Conservation (phyloP, 2,888 invertebrate species). For the Eupithecia pulchellata region DNA sequence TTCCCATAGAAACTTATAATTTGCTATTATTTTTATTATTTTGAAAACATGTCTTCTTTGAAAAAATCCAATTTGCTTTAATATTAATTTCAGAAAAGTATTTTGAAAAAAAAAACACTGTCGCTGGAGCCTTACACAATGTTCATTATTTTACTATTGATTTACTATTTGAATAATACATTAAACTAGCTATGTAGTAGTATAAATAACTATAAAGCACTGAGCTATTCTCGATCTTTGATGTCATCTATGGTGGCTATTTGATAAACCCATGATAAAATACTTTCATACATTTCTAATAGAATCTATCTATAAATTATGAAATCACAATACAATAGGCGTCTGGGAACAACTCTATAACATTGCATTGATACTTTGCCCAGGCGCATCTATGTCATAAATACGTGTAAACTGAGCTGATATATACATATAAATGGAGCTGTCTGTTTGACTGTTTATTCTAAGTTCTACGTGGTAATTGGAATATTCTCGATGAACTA, state of each 20-base stretch:
- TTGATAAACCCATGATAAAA: slow-evolving; percentile 27
- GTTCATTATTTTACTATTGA: too few species aligned
- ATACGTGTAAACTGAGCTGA: slow-evolving; percentile 61
- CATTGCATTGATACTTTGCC: slow-evolving; percentile 64
- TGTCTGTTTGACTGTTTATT: neutral
- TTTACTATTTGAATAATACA: too few species aligned
- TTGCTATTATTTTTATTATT: too few species aligned
- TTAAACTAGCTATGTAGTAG: neutral
- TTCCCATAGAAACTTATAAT: too few species aligned
- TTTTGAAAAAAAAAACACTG: too few species aligned
- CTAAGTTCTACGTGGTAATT: neutral
- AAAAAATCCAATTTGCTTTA: too few species aligned
- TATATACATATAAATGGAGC: neutral
- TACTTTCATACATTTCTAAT: slow-evolving; percentile 33
- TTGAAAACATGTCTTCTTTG: too few species aligned
- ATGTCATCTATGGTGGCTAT: slow-evolving; percentile 12
- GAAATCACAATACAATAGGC: slow-evolving; percentile 74
- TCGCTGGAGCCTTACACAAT: too few species aligned
- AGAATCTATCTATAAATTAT: slow-evolving; percentile 37
- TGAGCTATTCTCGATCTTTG: neutral
- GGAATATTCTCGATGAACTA: neutral
- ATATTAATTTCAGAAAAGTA: too few species aligned
- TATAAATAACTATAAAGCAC: too few species aligned
- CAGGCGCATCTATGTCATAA: slow-evolving; percentile 74
- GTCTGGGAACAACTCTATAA: slow-evolving; percentile 69